phyloP scores from a whole-genome alignment of 2,797 vertebrate genomes.

The Anguilla anguilla region DNA sequence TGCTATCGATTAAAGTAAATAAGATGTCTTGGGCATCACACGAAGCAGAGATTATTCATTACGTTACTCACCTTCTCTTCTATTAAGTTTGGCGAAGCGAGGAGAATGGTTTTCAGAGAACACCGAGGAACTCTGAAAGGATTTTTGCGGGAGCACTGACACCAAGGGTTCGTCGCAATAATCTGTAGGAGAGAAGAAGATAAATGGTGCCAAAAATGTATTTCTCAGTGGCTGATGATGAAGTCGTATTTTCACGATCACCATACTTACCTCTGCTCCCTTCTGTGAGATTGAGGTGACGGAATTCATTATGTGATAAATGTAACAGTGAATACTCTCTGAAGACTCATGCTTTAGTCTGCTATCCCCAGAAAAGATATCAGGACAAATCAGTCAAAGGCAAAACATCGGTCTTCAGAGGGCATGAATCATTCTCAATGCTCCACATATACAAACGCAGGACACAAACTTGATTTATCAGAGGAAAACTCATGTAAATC shows the following conservation, averaged over 20 bases:
- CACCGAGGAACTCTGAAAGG: slow-evolving; percentile 90
- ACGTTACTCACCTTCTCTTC: slow-evolving; percentile 81
- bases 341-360: neutral
- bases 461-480: neutral
- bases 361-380: neutral
- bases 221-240: neutral
- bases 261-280: neutral
- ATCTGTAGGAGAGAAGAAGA: slow-evolving; percentile 74
- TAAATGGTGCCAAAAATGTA: neutral
- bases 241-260: neutral
- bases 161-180: slow-evolving; percentile 85
- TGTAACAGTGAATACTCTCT: neutral
- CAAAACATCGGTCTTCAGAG: neutral
- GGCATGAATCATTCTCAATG: neutral
- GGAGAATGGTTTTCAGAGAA: slow-evolving; percentile 84
- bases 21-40: neutral
- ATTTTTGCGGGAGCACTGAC: slow-evolving; percentile 78
- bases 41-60: slow-evolving; percentile 13
- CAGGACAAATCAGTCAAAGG: neutral
- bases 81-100: slow-evolving; percentile 87
- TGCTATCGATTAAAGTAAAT: slow-evolving; percentile 13
- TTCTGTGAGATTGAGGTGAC: neutral
- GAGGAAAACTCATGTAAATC: neutral
- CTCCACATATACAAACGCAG: neutral
- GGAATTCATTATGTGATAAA: neutral